Evolutionary conservation across 2,113 vertebrate genomes (phyloP).

Genomic region (Corynorhinus townsendii): DNA sequence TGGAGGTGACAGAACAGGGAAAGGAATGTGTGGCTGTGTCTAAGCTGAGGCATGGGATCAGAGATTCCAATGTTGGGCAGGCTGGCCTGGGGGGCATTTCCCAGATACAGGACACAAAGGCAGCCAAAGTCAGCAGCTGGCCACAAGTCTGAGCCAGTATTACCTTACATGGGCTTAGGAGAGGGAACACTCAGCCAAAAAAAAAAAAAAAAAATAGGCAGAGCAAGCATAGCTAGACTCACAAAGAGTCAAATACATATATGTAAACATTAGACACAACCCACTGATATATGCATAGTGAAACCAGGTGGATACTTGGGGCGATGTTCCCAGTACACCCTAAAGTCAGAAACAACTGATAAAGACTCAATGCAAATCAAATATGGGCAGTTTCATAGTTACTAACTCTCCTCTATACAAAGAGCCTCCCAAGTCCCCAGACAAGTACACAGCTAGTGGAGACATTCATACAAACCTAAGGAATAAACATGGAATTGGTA

Average conservation of each 20-base stretch:
- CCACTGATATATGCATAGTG: background rate
- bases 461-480: background rate
- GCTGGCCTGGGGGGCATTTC: background rate
- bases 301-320: background rate
- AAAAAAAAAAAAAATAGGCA: constrained; percentile 12
- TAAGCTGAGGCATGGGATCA: constrained; percentile 1
- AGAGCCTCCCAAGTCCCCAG: background rate
- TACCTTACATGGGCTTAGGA: background rate
- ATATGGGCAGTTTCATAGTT: background rate
- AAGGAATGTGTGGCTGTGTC: background rate
- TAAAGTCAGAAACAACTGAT: constrained; percentile 29
- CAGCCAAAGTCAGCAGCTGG: background rate
- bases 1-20: background rate
- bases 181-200: background rate
- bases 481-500: background rate
- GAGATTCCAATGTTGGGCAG: background rate
- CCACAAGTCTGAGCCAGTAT: background rate
- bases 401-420: background rate
- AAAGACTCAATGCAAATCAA: constrained; percentile 2
- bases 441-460: background rate
- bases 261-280: background rate
- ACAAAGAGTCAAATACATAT: background rate
- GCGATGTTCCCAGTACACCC: background rate
- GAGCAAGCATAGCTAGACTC: background rate
- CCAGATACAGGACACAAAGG: constrained; percentile 16